A percentile compares a stretch with the other conserved stretches of the same genome.
These are phyloP conservation scores for Hyles euphorbiae DNA, from an alignment of 1,140 invertebrate genomes.

Conservation along the genomic window DNA sequence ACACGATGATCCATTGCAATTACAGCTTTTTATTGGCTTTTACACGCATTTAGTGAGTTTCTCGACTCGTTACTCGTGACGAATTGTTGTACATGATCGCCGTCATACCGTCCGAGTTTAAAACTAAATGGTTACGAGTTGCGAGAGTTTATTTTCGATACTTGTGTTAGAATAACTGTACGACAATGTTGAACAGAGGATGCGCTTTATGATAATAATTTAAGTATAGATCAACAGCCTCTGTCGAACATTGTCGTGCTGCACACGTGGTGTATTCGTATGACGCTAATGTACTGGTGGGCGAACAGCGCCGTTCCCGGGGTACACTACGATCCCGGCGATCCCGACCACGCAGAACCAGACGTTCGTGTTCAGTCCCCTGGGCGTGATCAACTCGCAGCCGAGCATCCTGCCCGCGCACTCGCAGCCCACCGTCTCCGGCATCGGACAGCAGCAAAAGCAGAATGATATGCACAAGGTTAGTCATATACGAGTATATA, in stretches of 20 bases:
- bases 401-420: slow-evolving; percentile 79
- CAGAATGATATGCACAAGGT: slow-evolving; percentile 73
- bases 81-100: slow-evolving; percentile 1
- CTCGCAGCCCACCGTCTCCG: slow-evolving; percentile 66
- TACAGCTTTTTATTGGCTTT: slow-evolving; percentile 31
- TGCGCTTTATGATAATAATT: no score
- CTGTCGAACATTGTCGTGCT: background rate
- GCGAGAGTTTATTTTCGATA: no score
- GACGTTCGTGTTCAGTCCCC: slow-evolving; percentile 87
- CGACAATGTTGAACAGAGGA: no score
- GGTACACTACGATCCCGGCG: slow-evolving; percentile 84
- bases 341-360: slow-evolving; percentile 85
- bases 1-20: slow-evolving; percentile 14
- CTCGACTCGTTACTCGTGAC: slow-evolving; percentile 7
- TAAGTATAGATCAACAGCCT: no score
- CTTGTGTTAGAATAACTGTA: no score
- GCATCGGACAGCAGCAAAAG: slow-evolving; percentile 69
- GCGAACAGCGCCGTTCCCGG: slow-evolving; percentile 76
- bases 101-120: no score
- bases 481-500: slow-evolving; percentile 9
- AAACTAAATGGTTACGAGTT: no score
- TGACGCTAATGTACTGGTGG: no score
- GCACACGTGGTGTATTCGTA: no score
- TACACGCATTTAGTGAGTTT: slow-evolving; percentile 18
- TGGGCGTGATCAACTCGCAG: slow-evolving; percentile 83